Evolutionary conservation across 2,113 vertebrate species (phyloP).

Genomic region (Megaptera novaeangliae): DNA sequence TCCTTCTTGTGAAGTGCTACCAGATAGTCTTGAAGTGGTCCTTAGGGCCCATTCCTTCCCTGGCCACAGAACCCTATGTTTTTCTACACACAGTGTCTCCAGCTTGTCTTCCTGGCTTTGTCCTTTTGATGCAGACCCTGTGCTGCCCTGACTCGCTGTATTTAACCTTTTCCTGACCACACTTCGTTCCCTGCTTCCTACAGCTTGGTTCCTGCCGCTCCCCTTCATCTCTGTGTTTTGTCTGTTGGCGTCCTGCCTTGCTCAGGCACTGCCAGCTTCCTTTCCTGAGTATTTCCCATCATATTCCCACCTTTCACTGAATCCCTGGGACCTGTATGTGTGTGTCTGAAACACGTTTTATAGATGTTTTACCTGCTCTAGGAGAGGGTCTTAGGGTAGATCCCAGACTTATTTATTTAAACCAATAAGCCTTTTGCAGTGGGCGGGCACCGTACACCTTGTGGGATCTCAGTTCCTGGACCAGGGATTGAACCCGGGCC

Average conservation of each 20-base stretch:
- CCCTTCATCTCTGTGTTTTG: neutral
- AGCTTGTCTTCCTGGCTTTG: neutral
- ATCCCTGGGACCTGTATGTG: neutral
- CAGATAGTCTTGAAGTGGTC: neutral
- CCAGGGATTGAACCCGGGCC: neutral
- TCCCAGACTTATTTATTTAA: neutral
- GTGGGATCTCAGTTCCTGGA: neutral
- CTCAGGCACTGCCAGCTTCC: neutral
- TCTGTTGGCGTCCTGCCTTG: neutral
- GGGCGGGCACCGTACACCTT: neutral
- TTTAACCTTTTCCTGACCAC: neutral
- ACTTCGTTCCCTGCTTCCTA: neutral
- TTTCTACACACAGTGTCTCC: neutral
- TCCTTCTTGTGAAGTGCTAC: neutral
- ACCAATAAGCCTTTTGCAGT: neutral
- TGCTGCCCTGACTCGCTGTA: neutral
- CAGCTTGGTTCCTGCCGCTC: neutral
- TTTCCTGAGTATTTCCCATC: neutral
- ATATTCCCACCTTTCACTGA: neutral
- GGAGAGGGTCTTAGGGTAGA: neutral
- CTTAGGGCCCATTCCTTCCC: neutral
- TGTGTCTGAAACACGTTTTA: neutral
- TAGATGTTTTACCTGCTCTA: neutral
- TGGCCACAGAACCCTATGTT: neutral
- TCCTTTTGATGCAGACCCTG: neutral